Conservation (phyloP, 2,888 invertebrate species). For the Athalia rosae region DNA sequence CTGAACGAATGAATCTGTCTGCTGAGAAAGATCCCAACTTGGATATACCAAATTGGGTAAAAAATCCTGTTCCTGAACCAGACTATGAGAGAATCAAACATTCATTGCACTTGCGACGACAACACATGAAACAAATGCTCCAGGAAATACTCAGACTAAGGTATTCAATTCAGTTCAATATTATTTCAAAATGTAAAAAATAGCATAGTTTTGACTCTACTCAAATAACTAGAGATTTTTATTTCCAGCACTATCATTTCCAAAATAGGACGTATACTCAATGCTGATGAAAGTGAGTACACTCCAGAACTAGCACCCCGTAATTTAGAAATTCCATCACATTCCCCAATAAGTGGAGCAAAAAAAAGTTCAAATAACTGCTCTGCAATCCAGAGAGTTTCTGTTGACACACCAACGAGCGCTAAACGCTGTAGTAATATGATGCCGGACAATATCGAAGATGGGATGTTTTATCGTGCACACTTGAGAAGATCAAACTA, state of each 20-base stretch:
- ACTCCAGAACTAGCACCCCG: background rate
- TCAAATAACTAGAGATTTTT: background rate
- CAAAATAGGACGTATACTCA: conserved; percentile 1
- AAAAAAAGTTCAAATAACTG: background rate
- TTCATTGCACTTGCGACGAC: background rate
- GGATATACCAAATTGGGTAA: conserved; percentile 26
- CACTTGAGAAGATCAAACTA: background rate
- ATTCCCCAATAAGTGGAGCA: background rate
- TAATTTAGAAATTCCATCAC: background rate
- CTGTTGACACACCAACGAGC: background rate
- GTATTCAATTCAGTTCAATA: background rate
- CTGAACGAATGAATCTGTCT: background rate
- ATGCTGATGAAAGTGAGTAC: background rate
- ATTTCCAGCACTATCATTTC: conserved; percentile 29
- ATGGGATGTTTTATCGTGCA: background rate
- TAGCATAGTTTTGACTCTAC: background rate
- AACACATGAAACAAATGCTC: conserved; percentile 9
- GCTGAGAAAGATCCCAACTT: background rate
- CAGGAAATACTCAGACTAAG: conserved; percentile 38
- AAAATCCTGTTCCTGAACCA: conserved; percentile 22
- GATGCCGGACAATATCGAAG: background rate
- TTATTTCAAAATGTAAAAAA: background rate
- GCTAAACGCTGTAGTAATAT: background rate
- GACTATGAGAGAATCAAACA: conserved; percentile 23
- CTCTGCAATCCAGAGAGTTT: background rate